phyloP scores from a whole-genome alignment of 1,140 invertebrate species.

The Cotesia chilonis region DNA sequence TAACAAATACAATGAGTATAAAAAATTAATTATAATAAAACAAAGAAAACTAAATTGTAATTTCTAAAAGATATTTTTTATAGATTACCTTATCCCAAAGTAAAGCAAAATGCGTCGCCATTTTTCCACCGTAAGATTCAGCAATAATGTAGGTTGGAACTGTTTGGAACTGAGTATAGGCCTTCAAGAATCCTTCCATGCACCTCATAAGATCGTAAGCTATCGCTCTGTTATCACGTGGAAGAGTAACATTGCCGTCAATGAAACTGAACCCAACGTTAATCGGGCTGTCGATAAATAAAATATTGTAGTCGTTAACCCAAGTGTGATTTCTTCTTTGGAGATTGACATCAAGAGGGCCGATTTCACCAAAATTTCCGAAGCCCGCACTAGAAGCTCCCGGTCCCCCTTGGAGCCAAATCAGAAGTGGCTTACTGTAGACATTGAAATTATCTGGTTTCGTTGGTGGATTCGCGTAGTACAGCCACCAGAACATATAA shows the following conservation, averaged over 20 bases:
- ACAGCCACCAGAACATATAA: slow-evolving; percentile 86
- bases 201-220: slow-evolving; percentile 78
- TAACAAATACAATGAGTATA: too few relatives aligned
- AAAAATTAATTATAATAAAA: too few relatives aligned
- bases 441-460: slow-evolving; percentile 44
- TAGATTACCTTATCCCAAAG: slow-evolving; percentile 69
- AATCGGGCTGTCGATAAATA: slow-evolving; percentile 90
- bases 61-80: too few relatives aligned
- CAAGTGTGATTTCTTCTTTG: slow-evolving; percentile 76
- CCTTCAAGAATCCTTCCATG: slow-evolving; percentile 72
- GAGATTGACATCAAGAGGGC: slow-evolving; percentile 74
- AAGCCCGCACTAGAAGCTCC: slow-evolving; percentile 79
- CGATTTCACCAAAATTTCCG: slow-evolving; percentile 82
- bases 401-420: slow-evolving; percentile 83
- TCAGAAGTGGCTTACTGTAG: slow-evolving; percentile 74
- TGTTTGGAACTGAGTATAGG: slow-evolving; percentile 72
- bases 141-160: slow-evolving; percentile 83
- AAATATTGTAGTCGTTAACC: slow-evolving; percentile 81
- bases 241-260: slow-evolving; percentile 66
- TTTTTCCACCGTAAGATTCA: slow-evolving; percentile 91
- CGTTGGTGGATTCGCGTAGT: slow-evolving; percentile 62
- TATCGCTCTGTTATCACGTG: slow-evolving; percentile 72
- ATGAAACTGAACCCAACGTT: slow-evolving; percentile 88
- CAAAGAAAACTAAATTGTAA: too few relatives aligned
- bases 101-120: slow-evolving; percentile 81